Percentiles rank a stretch among this genome's conserved stretches.
These are phyloP conservation scores for Drosophila pseudoobscura DNA, from an alignment of 1,140 invertebrate species.

Conservation along the genomic window DNA sequence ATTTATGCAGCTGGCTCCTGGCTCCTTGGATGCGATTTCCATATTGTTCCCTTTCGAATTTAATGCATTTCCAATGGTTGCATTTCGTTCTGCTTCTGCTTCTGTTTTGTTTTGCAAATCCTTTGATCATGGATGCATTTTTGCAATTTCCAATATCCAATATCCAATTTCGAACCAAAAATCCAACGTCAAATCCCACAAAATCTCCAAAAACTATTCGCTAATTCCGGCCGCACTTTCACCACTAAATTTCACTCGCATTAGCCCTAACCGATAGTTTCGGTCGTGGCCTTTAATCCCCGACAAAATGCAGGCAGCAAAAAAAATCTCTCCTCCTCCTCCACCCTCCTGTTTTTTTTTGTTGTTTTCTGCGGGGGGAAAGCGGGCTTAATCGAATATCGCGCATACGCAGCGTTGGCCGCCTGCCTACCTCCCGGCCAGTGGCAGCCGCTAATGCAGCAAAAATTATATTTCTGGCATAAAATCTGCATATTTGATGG, in stretches of 20 bases:
- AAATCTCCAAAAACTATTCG: slow-evolving; percentile 30
- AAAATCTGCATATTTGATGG: slow-evolving; percentile 66
- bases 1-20: too few relatives aligned
- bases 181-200: not conserved
- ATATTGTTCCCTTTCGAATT: too few relatives aligned
- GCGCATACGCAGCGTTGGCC: slow-evolving; percentile 60
- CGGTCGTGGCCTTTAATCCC: slow-evolving; percentile 15
- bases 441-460: slow-evolving; percentile 57
- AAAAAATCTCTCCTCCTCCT: too few relatives aligned
- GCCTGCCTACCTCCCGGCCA: not conserved
- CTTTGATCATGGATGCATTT: too few relatives aligned
- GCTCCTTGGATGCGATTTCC: too few relatives aligned
- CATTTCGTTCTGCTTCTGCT: too few relatives aligned
- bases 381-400: slow-evolving; percentile 47
- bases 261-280: slow-evolving; percentile 21
- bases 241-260: slow-evolving; percentile 5
- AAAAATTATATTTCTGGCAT: slow-evolving; percentile 64
- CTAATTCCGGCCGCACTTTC: slow-evolving; percentile 13
- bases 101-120: too few relatives aligned
- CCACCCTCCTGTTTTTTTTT: not conserved
- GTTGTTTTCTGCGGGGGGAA: slow-evolving; percentile 6
- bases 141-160: too few relatives aligned
- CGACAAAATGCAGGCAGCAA: slow-evolving; percentile 2
- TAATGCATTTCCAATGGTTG: too few relatives aligned
- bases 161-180: too few relatives aligned